phyloP scores from a whole-genome alignment of 2,888 invertebrate species.

The Pterostichus niger region DNA sequence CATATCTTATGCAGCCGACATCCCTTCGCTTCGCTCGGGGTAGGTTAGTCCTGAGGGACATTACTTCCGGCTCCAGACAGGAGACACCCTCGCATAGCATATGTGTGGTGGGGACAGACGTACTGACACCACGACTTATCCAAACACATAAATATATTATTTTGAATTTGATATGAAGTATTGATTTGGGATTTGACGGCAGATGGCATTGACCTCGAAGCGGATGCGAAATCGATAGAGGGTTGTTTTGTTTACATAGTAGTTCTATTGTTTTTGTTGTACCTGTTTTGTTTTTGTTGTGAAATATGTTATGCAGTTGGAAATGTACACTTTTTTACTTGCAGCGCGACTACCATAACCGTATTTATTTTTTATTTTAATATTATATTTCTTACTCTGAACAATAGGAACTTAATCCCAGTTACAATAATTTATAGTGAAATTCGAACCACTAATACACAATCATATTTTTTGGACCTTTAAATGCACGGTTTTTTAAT shows the following conservation, averaged over 20 bases:
- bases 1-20: neutral
- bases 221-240: slow-evolving; percentile 39
- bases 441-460: no score
- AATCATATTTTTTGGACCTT: no score
- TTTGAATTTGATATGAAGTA: slow-evolving; percentile 33
- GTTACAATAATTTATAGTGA: no score
- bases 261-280: neutral
- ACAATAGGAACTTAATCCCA: no score
- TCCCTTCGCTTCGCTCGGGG: neutral
- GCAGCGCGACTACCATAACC: no score
- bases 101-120: neutral
- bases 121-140: neutral
- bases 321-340: no score
- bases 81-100: neutral
- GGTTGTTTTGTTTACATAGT: neutral
- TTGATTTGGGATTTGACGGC: slow-evolving; percentile 41
- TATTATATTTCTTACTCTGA: no score
- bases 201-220: slow-evolving; percentile 47
- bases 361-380: no score
- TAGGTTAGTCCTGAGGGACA: neutral
- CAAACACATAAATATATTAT: slow-evolving; percentile 52
- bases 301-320: no score
- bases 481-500: no score
- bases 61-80: slow-evolving; percentile 15
- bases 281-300: neutral